These are phyloP conservation scores for Drosophila parvula DNA, from an alignment of 1,140 invertebrate species.

Conservation along the genomic window DNA sequence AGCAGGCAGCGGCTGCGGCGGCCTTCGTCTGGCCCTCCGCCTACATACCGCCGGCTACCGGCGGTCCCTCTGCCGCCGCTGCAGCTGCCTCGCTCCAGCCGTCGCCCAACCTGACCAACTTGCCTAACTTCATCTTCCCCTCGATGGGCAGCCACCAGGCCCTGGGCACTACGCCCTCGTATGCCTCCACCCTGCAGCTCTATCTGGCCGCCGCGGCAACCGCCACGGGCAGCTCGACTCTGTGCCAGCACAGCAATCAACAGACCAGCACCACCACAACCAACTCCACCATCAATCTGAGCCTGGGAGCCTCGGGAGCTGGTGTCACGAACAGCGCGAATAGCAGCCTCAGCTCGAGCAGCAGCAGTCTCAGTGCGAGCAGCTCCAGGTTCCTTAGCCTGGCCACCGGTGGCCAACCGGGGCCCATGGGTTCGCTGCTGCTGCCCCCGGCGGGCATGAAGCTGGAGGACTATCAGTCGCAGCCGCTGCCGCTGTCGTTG, in stretches of 20 bases:
- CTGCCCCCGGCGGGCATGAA: constrained; percentile 71
- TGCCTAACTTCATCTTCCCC: constrained; percentile 81
- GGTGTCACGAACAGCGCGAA: constrained; percentile 51
- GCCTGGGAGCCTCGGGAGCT: constrained; percentile 50
- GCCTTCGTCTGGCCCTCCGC: constrained; percentile 80
- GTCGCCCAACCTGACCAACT: constrained; percentile 79
- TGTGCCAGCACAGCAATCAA: constrained; percentile 76
- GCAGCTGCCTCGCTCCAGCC: constrained; percentile 86
- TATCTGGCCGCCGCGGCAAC: constrained; percentile 85
- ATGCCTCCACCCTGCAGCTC: constrained; percentile 85
- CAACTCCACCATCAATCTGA: constrained; percentile 75
- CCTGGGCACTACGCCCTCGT: constrained; percentile 84
- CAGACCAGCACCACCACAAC: constrained; percentile 73
- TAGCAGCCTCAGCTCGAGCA: constrained; percentile 54
- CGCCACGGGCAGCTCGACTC: constrained; percentile 72
- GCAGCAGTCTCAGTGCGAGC: constrained; percentile 59
- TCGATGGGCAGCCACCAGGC: constrained; percentile 75
- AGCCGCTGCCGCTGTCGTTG: constrained; percentile 51
- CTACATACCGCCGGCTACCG: constrained; percentile 69
- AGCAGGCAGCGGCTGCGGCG: constrained; percentile 88
- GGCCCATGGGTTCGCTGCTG: constrained; percentile 62
- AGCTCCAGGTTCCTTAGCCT: constrained; percentile 70
- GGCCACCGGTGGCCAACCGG: constrained; percentile 41
- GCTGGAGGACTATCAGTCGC: constrained; percentile 67
- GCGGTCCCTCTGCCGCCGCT: constrained; percentile 84